phyloP scores from a whole-genome alignment of 2,797 vertebrate genomes.

The Sciurus vulgaris region DNA sequence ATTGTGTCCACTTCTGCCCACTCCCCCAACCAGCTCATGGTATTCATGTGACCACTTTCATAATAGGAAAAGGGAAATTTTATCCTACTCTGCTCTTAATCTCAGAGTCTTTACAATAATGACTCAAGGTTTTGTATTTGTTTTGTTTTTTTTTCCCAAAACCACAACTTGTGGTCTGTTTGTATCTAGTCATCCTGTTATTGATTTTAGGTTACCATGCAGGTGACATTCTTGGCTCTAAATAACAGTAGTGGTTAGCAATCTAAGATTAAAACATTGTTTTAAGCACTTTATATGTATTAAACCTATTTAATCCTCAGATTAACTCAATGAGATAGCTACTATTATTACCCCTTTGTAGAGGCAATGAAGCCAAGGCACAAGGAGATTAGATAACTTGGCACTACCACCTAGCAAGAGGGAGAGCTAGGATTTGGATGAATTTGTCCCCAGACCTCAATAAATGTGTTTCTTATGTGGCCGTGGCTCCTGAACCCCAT shows the following conservation, averaged over 20 bases:
- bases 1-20: neutral
- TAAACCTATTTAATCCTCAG: slow-evolving; percentile 33
- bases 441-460: slow-evolving; percentile 19
- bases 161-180: neutral
- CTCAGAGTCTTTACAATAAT: slow-evolving; percentile 6
- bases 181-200: neutral
- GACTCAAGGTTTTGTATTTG: neutral
- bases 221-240: neutral
- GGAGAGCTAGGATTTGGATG: slow-evolving; percentile 23
- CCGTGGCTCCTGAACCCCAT: neutral
- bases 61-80: neutral
- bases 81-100: neutral
- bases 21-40: neutral
- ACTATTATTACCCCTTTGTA: neutral
- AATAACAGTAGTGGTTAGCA: slow-evolving; percentile 27
- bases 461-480: neutral
- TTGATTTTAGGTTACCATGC: slow-evolving; percentile 42
- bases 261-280: slow-evolving; percentile 38
- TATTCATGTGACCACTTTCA: neutral
- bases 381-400: slow-evolving; percentile 44
- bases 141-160: neutral
- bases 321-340: slow-evolving; percentile 9
- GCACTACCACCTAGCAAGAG: neutral
- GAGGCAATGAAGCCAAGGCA: neutral
- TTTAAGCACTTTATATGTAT: slow-evolving; percentile 38